A percentile compares a stretch with the other conserved stretches of the same genome.
These are phyloP conservation scores for Hanleya hanleyi DNA, from an alignment of 2,888 invertebrate species.

Conservation along the genomic window DNA sequence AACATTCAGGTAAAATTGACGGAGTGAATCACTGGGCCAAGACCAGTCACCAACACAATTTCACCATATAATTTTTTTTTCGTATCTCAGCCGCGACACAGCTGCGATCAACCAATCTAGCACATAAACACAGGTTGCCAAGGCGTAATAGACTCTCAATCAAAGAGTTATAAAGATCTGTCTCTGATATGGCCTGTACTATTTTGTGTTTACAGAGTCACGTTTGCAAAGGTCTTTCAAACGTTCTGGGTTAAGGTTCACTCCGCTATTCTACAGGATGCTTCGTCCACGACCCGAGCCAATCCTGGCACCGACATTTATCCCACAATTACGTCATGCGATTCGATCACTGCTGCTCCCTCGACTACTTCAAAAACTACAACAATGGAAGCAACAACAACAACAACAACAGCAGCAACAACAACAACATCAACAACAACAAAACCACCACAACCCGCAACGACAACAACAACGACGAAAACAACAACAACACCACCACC, in stretches of 20 bases:
- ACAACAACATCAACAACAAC: neutral
- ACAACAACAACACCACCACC: neutral
- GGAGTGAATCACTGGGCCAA: too few species aligned
- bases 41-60: too few species aligned
- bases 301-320: neutral
- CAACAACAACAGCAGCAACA: neutral
- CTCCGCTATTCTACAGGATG: slow-evolving; percentile 58
- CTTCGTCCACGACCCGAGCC: neutral
- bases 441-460: neutral
- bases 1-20: too few species aligned
- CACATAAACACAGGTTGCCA: too few species aligned
- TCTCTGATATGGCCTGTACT: too few species aligned
- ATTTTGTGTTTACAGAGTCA: slow-evolving; percentile 42
- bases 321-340: neutral
- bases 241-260: slow-evolving; percentile 55
- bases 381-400: neutral
- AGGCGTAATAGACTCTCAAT: too few species aligned
- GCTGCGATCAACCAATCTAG: too few species aligned
- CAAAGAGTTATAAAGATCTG: too few species aligned
- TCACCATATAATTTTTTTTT: too few species aligned
- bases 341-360: slow-evolving; percentile 18
- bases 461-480: neutral
- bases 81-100: too few species aligned
- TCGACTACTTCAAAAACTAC: slow-evolving; percentile 9
- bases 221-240: slow-evolving; percentile 49